Conservation (phyloP, 2,113 vertebrate species). For the Platichthys stellatus region DNA sequence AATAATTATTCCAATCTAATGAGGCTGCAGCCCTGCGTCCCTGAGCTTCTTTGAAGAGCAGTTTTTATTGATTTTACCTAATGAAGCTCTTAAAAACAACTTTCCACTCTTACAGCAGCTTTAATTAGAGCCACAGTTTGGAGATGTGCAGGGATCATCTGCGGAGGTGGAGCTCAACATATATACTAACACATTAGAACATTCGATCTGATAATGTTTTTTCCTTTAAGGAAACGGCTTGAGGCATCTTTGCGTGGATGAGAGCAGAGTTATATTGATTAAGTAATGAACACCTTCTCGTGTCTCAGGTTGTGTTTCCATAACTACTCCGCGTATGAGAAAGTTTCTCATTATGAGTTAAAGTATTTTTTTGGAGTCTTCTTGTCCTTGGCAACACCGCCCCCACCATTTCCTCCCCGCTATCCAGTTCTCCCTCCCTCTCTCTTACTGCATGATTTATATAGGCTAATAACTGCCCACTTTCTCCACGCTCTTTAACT, state of each 20-base stretch:
- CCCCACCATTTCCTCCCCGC: slow-evolving; percentile 20
- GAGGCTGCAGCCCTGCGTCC: slow-evolving; percentile 23
- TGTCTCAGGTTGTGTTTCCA: neutral
- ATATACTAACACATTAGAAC: neutral
- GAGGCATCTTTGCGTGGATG: neutral
- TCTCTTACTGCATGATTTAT: slow-evolving; percentile 59
- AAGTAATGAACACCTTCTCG: neutral
- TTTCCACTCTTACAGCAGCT: slow-evolving; percentile 43
- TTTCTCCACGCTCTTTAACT: slow-evolving; percentile 65
- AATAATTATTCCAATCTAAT: slow-evolving; percentile 52
- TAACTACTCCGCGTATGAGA: neutral
- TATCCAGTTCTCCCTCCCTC: slow-evolving; percentile 17
- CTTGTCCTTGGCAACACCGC: slow-evolving; percentile 37
- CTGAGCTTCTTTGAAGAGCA: slow-evolving; percentile 43
- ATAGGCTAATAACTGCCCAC: slow-evolving; percentile 52
- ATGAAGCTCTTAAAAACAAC: slow-evolving; percentile 37
- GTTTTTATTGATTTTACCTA: slow-evolving; percentile 56
- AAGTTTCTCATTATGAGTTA: neutral
- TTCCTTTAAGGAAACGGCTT: neutral
- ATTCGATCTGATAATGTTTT: neutral
- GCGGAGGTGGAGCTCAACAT: neutral
- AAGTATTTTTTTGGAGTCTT: too few relatives aligned
- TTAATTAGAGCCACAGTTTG: slow-evolving; percentile 40
- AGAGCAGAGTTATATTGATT: neutral
- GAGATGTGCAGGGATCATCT: slow-evolving; percentile 16